These are phyloP conservation scores for Catamblyrhynchus diadema DNA, from an alignment of 2,797 vertebrate genomes.

Conservation along the genomic window DNA sequence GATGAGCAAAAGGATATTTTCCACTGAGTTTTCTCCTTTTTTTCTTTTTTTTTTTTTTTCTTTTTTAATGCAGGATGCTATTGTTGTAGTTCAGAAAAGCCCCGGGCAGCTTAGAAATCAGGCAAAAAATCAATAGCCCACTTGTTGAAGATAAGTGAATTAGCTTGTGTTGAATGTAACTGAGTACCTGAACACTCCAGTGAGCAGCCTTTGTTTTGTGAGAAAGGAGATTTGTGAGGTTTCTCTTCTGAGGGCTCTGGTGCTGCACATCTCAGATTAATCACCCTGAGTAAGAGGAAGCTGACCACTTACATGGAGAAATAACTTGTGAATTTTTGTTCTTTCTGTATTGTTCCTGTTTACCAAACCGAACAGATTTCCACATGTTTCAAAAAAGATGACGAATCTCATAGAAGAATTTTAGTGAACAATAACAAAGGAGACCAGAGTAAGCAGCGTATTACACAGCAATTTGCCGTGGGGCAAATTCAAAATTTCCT, in stretches of 20 bases:
- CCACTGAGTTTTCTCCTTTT: background rate
- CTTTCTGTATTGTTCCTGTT: background rate
- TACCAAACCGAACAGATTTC: background rate
- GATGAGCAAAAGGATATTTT: conserved; percentile 59
- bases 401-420: background rate
- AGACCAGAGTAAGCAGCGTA: background rate
- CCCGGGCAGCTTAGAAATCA: conserved; percentile 77
- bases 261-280: conserved; percentile 49
- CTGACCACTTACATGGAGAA: conserved; percentile 10
- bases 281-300: conserved; percentile 35
- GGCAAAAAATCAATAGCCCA: conserved; percentile 82
- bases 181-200: conserved; percentile 74
- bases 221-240: conserved; percentile 67
- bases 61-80: conserved; percentile 33
- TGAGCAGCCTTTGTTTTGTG: conserved; percentile 71
- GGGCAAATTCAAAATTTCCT: background rate
- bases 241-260: conserved; percentile 58
- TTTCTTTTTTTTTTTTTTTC: background rate
- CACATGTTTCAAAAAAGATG: background rate
- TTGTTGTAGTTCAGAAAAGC: conserved; percentile 76
- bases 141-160: conserved; percentile 83
- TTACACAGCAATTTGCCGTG: background rate
- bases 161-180: conserved; percentile 80
- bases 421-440: background rate
- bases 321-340: conserved; percentile 8